These are phyloP conservation scores for Alligator mississippiensis DNA, from an alignment of 2,113 vertebrate genomes.

Conservation along the genomic window DNA sequence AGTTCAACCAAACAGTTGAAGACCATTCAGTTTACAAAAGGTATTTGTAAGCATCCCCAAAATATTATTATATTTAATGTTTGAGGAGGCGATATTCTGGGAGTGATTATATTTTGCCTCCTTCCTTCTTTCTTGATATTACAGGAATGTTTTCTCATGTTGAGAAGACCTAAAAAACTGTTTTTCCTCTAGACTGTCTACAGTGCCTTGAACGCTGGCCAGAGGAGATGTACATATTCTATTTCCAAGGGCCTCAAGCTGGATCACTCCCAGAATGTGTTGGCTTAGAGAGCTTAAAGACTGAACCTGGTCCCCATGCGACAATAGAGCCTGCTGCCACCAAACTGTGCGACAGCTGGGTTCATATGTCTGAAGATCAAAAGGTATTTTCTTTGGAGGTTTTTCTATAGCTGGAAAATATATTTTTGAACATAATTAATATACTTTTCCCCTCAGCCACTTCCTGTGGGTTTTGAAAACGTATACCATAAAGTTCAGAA, in stretches of 20 bases:
- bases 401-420: conserved; percentile 57
- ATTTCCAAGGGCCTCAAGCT: background rate
- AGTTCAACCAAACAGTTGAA: background rate
- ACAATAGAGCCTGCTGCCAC: conserved; percentile 19
- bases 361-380: conserved; percentile 53
- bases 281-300: background rate
- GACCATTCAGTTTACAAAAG: background rate
- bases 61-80: background rate
- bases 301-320: conserved; percentile 10
- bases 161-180: conserved; percentile 17
- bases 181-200: background rate
- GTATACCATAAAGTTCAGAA: conserved; percentile 58
- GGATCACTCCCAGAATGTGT: background rate
- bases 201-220: background rate
- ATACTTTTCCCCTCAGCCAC: conserved; percentile 52
- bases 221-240: background rate
- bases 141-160: background rate
- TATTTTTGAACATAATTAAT: conserved; percentile 75
- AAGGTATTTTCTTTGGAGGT: conserved; percentile 56
- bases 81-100: background rate
- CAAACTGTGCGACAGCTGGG: conserved; percentile 44
- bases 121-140: background rate
- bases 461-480: conserved; percentile 72
- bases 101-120: background rate
- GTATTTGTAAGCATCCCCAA: accelerated